These are phyloP conservation scores for Drosophila lutescens DNA, from an alignment of 2,888 invertebrate species.

Conservation along the genomic window DNA sequence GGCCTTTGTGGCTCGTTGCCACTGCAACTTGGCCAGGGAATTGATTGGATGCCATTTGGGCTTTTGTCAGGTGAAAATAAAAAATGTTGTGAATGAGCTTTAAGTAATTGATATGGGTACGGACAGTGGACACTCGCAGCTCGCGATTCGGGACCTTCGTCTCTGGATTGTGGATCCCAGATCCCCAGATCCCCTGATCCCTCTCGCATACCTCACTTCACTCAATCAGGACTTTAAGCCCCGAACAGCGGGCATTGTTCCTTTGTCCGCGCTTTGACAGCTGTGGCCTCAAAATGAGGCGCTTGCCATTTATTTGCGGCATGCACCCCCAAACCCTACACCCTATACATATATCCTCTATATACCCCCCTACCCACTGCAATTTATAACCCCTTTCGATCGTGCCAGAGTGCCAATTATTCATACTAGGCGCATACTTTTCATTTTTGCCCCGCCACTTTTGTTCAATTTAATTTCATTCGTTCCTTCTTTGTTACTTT, in stretches of 20 bases:
- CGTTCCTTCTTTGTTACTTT: slow-evolving; percentile 36
- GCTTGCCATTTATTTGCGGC: slow-evolving; percentile 77
- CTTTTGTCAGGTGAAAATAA: slow-evolving; percentile 83
- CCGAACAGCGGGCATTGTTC: slow-evolving; percentile 74
- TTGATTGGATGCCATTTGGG: slow-evolving; percentile 81
- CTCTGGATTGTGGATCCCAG: not conserved
- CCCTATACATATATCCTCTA: not conserved
- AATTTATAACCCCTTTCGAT: slow-evolving; percentile 17
- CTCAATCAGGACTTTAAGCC: slow-evolving; percentile 63
- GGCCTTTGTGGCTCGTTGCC: slow-evolving; percentile 67
- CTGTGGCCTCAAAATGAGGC: slow-evolving; percentile 78
- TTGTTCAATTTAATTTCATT: slow-evolving; percentile 44
- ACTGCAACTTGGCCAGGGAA: slow-evolving; percentile 58
- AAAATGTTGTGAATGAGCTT: slow-evolving; percentile 83
- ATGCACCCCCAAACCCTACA: slow-evolving; percentile 49
- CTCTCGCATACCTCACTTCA: slow-evolving; percentile 49
- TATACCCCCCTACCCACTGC: not conserved
- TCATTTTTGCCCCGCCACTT: slow-evolving; percentile 54
- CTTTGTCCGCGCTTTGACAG: slow-evolving; percentile 75
- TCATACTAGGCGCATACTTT: slow-evolving; percentile 67
- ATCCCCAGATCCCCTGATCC: slow-evolving; percentile 6
- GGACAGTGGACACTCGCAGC: slow-evolving; percentile 26
- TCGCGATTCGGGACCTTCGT: slow-evolving; percentile 18
- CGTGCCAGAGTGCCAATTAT: slow-evolving; percentile 71
- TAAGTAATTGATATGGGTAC: slow-evolving; percentile 84